Evolutionary conservation across 2,888 invertebrate species (phyloP).

Genomic region (Icerya purchasi): DNA sequence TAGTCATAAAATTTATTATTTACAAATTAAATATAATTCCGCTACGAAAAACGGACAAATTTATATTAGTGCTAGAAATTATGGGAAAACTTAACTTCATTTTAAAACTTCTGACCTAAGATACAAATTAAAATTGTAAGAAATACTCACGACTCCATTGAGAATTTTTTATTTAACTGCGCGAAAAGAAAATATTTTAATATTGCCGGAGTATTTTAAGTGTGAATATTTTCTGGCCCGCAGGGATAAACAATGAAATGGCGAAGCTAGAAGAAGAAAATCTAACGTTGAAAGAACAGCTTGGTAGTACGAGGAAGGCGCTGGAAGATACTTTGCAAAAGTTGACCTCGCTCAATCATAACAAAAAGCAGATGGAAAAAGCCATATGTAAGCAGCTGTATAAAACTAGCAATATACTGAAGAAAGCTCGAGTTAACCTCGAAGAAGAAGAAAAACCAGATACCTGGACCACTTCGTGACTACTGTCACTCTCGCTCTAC

Average conservation of each 20-base stretch:
- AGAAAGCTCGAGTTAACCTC: conserved; percentile 50
- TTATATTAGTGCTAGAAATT: too few relatives aligned
- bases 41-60: too few relatives aligned
- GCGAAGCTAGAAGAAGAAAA: conserved; percentile 40
- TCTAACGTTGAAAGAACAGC: conserved; percentile 42
- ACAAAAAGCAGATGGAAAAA: conserved; percentile 60
- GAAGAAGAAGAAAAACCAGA: conserved; percentile 13
- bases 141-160: too few relatives aligned
- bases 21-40: too few relatives aligned
- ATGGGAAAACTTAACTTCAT: too few relatives aligned
- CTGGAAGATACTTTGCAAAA: conserved; percentile 56
- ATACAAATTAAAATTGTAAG: too few relatives aligned
- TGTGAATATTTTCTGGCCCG: too few relatives aligned
- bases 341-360: conserved; percentile 50
- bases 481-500: not conserved
- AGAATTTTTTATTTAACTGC: too few relatives aligned
- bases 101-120: too few relatives aligned
- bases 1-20: too few relatives aligned
- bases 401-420: conserved; percentile 53
- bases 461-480: not conserved
- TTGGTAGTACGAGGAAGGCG: conserved; percentile 46
- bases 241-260: conserved; percentile 12
- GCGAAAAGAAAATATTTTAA: too few relatives aligned
- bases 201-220: too few relatives aligned
- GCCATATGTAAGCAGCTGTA: conserved; percentile 61